Base-by-base conservation (phyloP, 1,140 invertebrate species). In the Diachasma alloeum region DNA sequence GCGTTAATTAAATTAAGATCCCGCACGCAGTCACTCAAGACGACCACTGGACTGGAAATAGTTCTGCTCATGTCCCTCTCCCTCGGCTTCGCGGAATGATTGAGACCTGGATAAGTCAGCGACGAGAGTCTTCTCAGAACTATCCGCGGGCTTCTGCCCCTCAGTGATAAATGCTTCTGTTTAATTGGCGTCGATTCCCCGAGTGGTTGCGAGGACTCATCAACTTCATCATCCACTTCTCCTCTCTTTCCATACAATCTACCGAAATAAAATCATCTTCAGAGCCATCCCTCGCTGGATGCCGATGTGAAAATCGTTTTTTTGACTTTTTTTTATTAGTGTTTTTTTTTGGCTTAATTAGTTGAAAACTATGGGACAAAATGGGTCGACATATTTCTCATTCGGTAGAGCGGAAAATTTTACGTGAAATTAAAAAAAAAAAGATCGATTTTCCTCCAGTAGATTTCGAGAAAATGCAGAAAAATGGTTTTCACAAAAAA, bases 91-190 rank as follows among this genome's bases (percentile, higher is more conserved):
- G 68, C 63, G 24, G 22, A 24, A 63, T 19, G n/a, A 46, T 71
- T 67, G 48, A 53, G 48, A n/a, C 76, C 74, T 15, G 79, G 78
- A 78, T 84, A 82, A 31, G 80, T 83, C 15, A 83, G 75, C 37
- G 78, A 79, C 0, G 86, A 82, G 53, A 86, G 31, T 82, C 85
- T 81, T 2, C 83, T 67, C 0, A 87, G 72, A 44, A 83, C 72
- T 72, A 88, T 74, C 75, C 68, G 81, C 6, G 84, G 83, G 9
- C 53, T 13, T 10, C 59, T 39, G 59, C 76, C 48, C 11, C 24
- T 53, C 71, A 71, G 39, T 17, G 44, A 17, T 6, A 66, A 53
- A 59, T 71, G 10, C 37, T 8, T 63, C 2, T 39, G 68, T 19
- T 44, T 24, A 4, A 17, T 5, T 53, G 71, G 42, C 44, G 22